Evolutionary conservation across 2,113 vertebrate genomes (phyloP), one percentile per base, ranked within the genome.

Genomic region (Sylvilagus bachmani): DNA sequence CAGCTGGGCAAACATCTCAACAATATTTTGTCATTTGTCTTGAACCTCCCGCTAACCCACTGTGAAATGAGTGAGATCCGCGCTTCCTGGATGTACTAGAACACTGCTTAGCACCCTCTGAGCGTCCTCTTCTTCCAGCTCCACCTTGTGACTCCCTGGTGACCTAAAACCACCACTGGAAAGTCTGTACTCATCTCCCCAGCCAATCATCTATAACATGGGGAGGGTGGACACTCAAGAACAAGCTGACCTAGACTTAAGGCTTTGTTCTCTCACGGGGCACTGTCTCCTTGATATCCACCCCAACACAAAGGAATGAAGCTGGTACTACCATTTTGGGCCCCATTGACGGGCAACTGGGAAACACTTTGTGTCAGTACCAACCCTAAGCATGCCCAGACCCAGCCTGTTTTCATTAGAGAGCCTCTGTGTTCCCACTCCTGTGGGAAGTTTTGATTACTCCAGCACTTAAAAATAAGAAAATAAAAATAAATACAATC

Each of bases 401-500:
- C 53, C 62, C 51, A 73, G 22, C 70, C 71, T n/a, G 14, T 31
- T 53, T 75, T 38, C 14, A 0, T 27, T 3, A 31, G 64, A 33
- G 19, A n/a, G 9, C 69, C 49, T 70, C 78, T 67, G 27, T 17
- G 6, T 53, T 51, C 61, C 71, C 53, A 58, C 10, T 55, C 55
- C 10, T 67, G 61, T 61, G 71, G 90, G 69, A 53, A 80, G 69
- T 66, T 71, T 64, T 80, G 38, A 79, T 96, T 88, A 62, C 51
- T 81, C 36, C 44, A 74, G 83, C 58, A 36, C 33, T 94, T 78
- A 73, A 90, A 95, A 95, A 95, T 85, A 94, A 70, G 73, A 93
- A 93, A 95, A 88, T 86, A 87, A 92, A 90, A 95, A 73, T 49
- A 95, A 91, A 86, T 64, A 36, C 55, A 93, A 89, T 38, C 91